phyloP scores from a whole-genome alignment of 2,113 vertebrate genomes.

The Dolichotis patagonum region DNA sequence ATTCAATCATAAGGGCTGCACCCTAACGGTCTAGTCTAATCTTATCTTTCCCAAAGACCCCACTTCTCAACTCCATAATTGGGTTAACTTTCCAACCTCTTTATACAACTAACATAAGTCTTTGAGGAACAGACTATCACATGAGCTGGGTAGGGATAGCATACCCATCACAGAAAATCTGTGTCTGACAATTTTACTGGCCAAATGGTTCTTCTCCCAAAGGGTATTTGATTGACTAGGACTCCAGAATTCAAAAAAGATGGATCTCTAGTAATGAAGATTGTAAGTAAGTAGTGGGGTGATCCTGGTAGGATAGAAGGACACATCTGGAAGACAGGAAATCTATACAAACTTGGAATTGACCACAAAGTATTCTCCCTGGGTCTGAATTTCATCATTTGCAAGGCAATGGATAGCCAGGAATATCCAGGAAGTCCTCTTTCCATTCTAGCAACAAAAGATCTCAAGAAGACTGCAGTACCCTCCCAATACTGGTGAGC shows the following conservation, averaged over 20 bases:
- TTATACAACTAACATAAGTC: background rate
- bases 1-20: background rate
- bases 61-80: background rate
- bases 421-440: background rate
- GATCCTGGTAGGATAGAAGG: background rate
- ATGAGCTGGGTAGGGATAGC: background rate
- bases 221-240: background rate
- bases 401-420: background rate
- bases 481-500: background rate
- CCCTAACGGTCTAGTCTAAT: background rate
- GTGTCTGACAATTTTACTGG: background rate
- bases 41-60: background rate
- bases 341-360: background rate
- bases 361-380: background rate
- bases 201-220: background rate
- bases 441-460: background rate
- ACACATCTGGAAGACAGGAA: background rate
- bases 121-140: background rate
- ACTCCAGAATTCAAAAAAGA: background rate
- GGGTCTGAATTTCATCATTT: background rate
- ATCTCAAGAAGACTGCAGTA: background rate
- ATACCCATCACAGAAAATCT: background rate
- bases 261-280: background rate
- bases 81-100: background rate
- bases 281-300: background rate